Evolutionary conservation across 2,888 invertebrate species (phyloP).

Genomic region (Druceiella hillmani): DNA sequence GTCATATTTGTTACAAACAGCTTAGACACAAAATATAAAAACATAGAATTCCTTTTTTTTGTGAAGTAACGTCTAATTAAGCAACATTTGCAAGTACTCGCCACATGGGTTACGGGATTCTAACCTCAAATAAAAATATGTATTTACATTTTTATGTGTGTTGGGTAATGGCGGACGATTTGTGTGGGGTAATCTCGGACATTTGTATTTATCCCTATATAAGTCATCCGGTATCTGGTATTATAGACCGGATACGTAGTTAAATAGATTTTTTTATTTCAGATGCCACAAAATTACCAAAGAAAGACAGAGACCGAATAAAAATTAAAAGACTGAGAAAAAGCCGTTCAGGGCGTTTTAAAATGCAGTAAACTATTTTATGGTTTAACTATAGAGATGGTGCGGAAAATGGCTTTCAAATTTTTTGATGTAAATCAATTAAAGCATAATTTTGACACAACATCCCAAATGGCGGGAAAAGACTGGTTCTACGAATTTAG

Average conservation of each 20-base stretch:
- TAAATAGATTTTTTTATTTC: slow-evolving; percentile 11
- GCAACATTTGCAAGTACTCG: slow-evolving; percentile 6
- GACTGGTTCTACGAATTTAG: slow-evolving; percentile 20
- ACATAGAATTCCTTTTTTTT: too few relatives aligned
- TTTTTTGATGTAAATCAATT: slow-evolving; percentile 23
- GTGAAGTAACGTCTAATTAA: slow-evolving; percentile 9
- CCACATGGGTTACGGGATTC: slow-evolving; percentile 10
- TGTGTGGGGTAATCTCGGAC: slow-evolving; percentile 13
- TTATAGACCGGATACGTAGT: too few relatives aligned
- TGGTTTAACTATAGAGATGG: slow-evolving; percentile 18
- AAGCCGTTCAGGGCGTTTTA: slow-evolving; percentile 11
- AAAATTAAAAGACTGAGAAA: slow-evolving; percentile 13
- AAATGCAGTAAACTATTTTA: slow-evolving; percentile 15
- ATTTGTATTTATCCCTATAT: slow-evolving; percentile 8
- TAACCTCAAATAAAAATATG: slow-evolving; percentile 13
- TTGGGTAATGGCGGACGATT: slow-evolving; percentile 12
- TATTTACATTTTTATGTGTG: slow-evolving; percentile 9
- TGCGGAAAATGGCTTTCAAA: slow-evolving; percentile 22
- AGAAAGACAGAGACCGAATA: slow-evolving; percentile 16
- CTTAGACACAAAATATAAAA: too few relatives aligned
- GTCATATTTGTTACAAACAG: too few relatives aligned
- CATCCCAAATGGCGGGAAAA: slow-evolving; percentile 21
- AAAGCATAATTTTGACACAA: slow-evolving; percentile 22
- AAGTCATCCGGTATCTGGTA: too few relatives aligned
- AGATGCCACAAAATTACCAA: slow-evolving; percentile 15